Conservation (phyloP, 2,113 vertebrate species). For the Isurus oxyrinchus region DNA sequence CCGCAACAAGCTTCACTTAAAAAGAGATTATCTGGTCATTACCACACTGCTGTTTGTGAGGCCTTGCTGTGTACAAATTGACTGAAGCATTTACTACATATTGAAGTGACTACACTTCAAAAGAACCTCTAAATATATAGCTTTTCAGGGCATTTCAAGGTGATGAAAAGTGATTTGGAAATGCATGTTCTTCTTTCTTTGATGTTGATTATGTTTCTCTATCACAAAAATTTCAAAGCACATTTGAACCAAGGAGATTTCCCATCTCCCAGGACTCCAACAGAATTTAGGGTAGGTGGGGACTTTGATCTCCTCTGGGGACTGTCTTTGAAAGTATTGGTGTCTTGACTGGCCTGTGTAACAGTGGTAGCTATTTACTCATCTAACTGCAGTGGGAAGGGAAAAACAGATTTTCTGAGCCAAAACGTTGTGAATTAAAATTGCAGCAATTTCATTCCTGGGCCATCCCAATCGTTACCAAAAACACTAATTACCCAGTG, state of each 20-base stretch:
- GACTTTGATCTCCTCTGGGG: neutral
- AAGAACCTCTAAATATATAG: neutral
- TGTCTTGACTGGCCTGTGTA: neutral
- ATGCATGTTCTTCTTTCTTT: neutral
- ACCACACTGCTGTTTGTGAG: neutral
- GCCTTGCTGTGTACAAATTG: neutral
- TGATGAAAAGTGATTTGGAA: too few relatives aligned
- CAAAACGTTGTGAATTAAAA: neutral
- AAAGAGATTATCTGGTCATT: neutral
- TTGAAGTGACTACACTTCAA: neutral
- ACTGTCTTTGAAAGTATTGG: neutral
- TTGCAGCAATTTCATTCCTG: neutral
- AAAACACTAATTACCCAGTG: too few relatives aligned
- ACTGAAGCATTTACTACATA: neutral
- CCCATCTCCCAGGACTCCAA: too few relatives aligned
- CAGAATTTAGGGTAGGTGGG: neutral
- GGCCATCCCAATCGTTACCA: neutral
- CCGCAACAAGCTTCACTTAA: neutral
- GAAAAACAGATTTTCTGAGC: neutral
- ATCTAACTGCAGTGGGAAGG: neutral
- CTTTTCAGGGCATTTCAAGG: too few relatives aligned
- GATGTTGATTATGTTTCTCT: neutral
- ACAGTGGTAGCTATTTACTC: neutral
- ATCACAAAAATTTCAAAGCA: neutral
- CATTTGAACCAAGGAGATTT: neutral